A percentile compares a stretch with the other conserved stretches of the same genome.
Evolutionary conservation across 2,888 invertebrate genomes (phyloP).

Genomic region (Cryptops parisi): DNA sequence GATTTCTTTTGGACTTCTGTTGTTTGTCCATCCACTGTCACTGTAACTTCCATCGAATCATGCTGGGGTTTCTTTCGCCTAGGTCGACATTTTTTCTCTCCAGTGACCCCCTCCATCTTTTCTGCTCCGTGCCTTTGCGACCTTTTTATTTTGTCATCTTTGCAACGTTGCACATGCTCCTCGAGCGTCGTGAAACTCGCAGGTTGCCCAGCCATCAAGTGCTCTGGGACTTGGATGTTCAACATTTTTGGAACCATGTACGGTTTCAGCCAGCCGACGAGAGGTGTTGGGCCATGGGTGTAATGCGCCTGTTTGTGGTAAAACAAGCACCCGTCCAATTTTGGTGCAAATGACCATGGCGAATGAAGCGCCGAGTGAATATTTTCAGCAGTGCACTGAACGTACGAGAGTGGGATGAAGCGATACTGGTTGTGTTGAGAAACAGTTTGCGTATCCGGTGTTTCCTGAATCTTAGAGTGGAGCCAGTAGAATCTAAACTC

Average conservation of each 20-base stretch:
- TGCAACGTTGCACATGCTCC: conserved; percentile 15
- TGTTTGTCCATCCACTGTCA: no score
- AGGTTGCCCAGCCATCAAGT: conserved; percentile 20
- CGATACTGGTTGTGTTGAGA: conserved; percentile 27
- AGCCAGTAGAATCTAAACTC: conserved; percentile 78
- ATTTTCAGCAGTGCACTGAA: conserved; percentile 24
- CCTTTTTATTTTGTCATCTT: background rate
- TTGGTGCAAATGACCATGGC: conserved; percentile 20
- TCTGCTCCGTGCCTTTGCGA: no score
- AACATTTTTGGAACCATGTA: conserved; percentile 74
- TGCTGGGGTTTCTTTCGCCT: no score
- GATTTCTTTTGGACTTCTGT: no score
- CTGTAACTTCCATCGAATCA: no score
- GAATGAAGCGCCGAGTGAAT: conserved; percentile 25
- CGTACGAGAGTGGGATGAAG: conserved; percentile 36
- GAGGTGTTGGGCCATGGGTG: conserved; percentile 58
- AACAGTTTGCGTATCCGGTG: conserved; percentile 31
- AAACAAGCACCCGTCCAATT: conserved; percentile 76
- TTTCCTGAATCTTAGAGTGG: conserved; percentile 52
- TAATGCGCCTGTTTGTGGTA: conserved; percentile 75
- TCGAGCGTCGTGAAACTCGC: conserved; percentile 17
- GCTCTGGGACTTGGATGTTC: conserved; percentile 31
- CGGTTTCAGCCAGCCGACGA: conserved; percentile 82
- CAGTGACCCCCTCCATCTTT: no score
- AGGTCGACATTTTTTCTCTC: no score